Evolutionary conservation across 2,888 invertebrate species (phyloP).

Genomic region (Eretmocerus hayati): DNA sequence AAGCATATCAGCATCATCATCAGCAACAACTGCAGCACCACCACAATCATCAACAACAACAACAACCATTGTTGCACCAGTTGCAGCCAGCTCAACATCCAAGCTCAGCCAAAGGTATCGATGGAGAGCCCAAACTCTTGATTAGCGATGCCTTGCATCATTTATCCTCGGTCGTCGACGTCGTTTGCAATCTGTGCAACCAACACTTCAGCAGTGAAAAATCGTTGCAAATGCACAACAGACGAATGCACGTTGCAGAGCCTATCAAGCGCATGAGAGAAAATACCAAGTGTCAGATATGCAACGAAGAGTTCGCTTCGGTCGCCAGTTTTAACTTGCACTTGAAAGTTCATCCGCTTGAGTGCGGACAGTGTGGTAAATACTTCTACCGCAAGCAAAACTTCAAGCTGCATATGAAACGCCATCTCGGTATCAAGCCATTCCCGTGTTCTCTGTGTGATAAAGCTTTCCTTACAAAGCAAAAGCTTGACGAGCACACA

Average conservation of each 20-base stretch:
- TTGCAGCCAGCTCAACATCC: slow-evolving; percentile 38
- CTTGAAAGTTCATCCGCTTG: slow-evolving; percentile 71
- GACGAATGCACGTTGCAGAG: slow-evolving; percentile 38
- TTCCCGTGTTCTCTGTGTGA: slow-evolving; percentile 69
- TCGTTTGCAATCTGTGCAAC: slow-evolving; percentile 39
- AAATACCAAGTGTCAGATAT: slow-evolving; percentile 54
- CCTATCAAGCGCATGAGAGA: slow-evolving; percentile 40
- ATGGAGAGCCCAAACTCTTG: slow-evolving; percentile 34
- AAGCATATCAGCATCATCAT: slow-evolving; percentile 28
- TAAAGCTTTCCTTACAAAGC: slow-evolving; percentile 75
- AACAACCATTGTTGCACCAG: slow-evolving; percentile 40
- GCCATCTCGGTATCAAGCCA: slow-evolving; percentile 72
- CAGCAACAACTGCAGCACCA: slow-evolving; percentile 38
- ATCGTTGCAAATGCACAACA: slow-evolving; percentile 40
- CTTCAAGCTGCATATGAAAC: slow-evolving; percentile 69
- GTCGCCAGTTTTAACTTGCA: slow-evolving; percentile 67
- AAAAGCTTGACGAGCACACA: slow-evolving; percentile 74
- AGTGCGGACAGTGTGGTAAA: slow-evolving; percentile 76
- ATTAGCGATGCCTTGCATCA: slow-evolving; percentile 29
- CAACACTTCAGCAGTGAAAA: slow-evolving; percentile 40
- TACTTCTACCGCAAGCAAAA: slow-evolving; percentile 68
- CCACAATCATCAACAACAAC: slow-evolving; percentile 33
- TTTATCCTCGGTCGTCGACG: slow-evolving; percentile 34
- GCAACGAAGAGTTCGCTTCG: slow-evolving; percentile 60
- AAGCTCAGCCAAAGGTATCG: slow-evolving; percentile 32